Evolutionary conservation across 2,113 vertebrate species (phyloP).

Genomic region (Hystrix cristata): DNA sequence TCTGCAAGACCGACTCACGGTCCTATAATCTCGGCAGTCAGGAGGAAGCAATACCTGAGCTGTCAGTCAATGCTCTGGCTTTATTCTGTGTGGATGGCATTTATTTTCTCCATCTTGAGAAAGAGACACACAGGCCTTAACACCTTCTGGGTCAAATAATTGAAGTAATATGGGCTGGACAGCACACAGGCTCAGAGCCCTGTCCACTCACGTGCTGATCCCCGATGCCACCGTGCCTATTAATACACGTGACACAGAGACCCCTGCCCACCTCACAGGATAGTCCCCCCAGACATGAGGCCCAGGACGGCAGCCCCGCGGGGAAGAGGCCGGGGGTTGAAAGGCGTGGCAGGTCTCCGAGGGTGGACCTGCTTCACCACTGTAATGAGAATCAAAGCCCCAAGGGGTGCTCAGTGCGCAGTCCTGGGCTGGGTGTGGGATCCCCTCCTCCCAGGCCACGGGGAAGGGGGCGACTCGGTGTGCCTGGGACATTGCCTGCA

Average conservation of each 20-base stretch:
- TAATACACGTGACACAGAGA: too few species aligned
- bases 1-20: background rate
- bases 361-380: rapidly evolving
- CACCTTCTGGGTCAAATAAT: background rate
- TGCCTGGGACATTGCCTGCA: too few species aligned
- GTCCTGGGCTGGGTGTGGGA: background rate
- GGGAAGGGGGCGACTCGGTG: rapidly evolving
- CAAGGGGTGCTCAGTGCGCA: background rate
- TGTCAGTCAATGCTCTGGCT: background rate
- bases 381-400: rapidly evolving
- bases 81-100: background rate
- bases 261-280: rapidly evolving
- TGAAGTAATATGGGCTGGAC: background rate
- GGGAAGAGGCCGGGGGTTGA: background rate
- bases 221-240: rapidly evolving
- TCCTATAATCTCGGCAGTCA: background rate
- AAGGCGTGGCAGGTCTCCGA: rapidly evolving
- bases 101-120: background rate
- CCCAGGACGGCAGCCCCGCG: rapidly evolving
- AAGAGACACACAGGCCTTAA: background rate
- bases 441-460: background rate
- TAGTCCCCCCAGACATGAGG: rapidly evolving
- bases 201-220: too few species aligned
- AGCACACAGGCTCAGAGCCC: background rate
- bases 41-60: background rate